A percentile compares a stretch with the other conserved stretches of the same genome.
phyloP scores from a whole-genome alignment of 1,140 invertebrate species.

The Drepana arcuata region DNA sequence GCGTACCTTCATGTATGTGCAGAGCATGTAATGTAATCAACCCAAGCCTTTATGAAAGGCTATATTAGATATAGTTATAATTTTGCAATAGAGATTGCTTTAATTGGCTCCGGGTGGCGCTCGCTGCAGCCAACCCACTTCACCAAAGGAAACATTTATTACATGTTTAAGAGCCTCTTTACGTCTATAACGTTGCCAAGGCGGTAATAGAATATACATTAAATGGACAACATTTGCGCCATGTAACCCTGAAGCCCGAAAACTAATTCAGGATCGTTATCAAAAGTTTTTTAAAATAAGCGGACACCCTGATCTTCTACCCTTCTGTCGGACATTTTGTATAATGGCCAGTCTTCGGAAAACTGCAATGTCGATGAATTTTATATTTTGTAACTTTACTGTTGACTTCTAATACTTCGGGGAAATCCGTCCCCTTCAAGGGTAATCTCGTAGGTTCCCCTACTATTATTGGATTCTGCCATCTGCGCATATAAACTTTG shows the following conservation, averaged over 20 bases:
- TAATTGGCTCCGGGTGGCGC: no score
- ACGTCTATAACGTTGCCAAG: slow-evolving; percentile 53
- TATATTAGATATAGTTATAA: no score
- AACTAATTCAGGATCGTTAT: no score
- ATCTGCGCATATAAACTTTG: slow-evolving; percentile 59
- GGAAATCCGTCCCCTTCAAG: slow-evolving; percentile 52
- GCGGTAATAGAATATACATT: slow-evolving; percentile 1
- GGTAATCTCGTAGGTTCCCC: slow-evolving; percentile 33
- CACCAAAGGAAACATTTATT: slow-evolving; percentile 61
- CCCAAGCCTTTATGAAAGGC: no score
- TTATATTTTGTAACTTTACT: slow-evolving; percentile 51
- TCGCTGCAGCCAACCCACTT: slow-evolving; percentile 42
- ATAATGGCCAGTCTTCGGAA: no score
- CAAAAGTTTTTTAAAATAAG: no score
- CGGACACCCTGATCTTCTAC: no score
- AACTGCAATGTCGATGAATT: slow-evolving; percentile 60
- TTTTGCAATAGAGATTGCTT: no score
- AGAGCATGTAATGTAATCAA: no score
- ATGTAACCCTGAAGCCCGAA: slow-evolving; percentile 2
- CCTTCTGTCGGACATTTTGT: no score
- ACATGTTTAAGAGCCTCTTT: slow-evolving; percentile 59
- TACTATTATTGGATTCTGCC: slow-evolving; percentile 57
- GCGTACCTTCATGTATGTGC: no score
- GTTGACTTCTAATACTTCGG: slow-evolving; percentile 45
- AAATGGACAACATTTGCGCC: no score